Evolutionary conservation across 1,140 invertebrate species (phyloP).

Genomic region (Scaptodrosophila lebanonensis): DNA sequence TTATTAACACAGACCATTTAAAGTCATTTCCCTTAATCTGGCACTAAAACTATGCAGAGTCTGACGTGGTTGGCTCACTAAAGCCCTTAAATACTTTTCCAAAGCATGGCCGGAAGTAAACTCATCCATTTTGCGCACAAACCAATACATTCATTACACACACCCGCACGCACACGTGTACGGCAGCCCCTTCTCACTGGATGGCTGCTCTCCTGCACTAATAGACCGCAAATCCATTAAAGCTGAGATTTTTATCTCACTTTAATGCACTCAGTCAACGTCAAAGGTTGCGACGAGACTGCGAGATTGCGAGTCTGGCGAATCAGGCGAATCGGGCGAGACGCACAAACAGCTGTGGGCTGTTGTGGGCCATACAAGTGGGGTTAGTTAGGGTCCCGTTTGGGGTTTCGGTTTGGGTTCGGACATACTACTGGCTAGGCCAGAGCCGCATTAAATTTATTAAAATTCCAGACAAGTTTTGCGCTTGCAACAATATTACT

Average conservation of each 20-base stretch:
- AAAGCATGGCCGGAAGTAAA: constrained; percentile 51
- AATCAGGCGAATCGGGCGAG: neutral
- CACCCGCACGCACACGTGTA: constrained; percentile 6
- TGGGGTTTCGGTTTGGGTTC: too few species aligned
- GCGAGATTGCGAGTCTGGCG: neutral
- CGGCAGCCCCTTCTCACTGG: neutral
- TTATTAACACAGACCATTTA: too few species aligned
- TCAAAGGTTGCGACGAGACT: constrained; percentile 54
- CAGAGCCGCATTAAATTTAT: constrained; percentile 63
- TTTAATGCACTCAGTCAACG: constrained; percentile 74
- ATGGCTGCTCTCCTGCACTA: constrained; percentile 42
- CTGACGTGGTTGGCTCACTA: constrained; percentile 4
- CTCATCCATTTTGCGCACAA: constrained; percentile 61
- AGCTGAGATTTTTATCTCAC: constrained; percentile 71
- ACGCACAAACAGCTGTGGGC: too few species aligned
- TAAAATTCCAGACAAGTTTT: constrained; percentile 70
- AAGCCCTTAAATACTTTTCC: constrained; percentile 48
- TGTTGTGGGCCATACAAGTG: too few species aligned
- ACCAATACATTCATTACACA: constrained; percentile 67
- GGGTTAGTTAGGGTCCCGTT: too few species aligned
- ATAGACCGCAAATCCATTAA: constrained; percentile 75
- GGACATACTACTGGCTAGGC: constrained; percentile 1
- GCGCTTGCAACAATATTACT: constrained; percentile 70
- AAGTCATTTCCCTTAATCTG: constrained; percentile 14
- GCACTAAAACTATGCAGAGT: constrained; percentile 17